Evolutionary conservation across 2,797 vertebrate genomes (phyloP), one percentile per base, ranked within the genome.

Genomic region (Hafferia zeledoni): DNA sequence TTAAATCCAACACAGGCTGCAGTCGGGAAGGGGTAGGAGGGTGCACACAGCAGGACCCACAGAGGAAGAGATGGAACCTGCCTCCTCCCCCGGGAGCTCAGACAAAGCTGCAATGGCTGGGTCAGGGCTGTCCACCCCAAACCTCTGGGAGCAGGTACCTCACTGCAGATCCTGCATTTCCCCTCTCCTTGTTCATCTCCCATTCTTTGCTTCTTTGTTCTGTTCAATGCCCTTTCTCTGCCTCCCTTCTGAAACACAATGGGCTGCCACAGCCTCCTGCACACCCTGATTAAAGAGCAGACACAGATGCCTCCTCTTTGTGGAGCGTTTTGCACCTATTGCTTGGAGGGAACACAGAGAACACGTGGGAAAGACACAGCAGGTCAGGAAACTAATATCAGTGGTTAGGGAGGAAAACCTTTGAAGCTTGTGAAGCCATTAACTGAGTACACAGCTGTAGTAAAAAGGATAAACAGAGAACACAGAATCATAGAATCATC

Each of bases 361-460:
- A 81, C 41, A 80, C 41, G 35, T 4, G 25, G 59, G 86, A 72
- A 83, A 91, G 82, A 53, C 90, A 61, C 71, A 77, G 84, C 78
- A 63, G 78, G 82, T 89, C 89, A 92, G 81, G 76, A 65, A 86
- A 67, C 86, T 74, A 94, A 86, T 7, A 77, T 13, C 50, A 61
- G 76, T 83, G 92, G 79, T 69, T 33, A 64, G 74, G 47, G 5
- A 91, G 46, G 83, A 41, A 96, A 86, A 72, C 17, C 79, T 94
- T 92, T 81, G 91, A 92, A 72, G 90, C 82, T 60, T 71, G 69
- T 43, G 65, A 95, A 95, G 84, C 87, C 91, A 91, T 95, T 72
- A 93, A 77, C 82, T 5, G 27, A 87, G 69, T 10, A 39, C 71
- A 59, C 27, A 64, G 90, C 70, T 94, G 71, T 8, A 53, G 68